Evolutionary conservation across 2,888 invertebrate genomes (phyloP).

Genomic region (Drosophila robusta): DNA sequence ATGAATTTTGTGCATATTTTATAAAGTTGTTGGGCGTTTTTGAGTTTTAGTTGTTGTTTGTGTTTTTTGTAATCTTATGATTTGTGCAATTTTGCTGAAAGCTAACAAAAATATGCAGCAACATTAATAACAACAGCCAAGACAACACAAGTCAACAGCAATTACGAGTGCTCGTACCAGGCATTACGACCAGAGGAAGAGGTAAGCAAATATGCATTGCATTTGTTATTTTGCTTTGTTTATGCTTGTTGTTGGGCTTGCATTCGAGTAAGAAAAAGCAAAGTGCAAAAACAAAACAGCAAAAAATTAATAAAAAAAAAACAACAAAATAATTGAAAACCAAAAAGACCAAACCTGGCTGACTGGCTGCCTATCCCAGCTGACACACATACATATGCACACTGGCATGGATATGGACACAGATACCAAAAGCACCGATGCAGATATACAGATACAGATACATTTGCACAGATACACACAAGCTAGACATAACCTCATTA

Average conservation of each 20-base stretch:
- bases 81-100: constrained; percentile 48
- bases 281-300: background rate
- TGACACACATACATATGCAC: constrained; percentile 39
- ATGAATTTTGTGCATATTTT: constrained; percentile 49
- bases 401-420: constrained; percentile 13
- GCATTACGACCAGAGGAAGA: constrained; percentile 57
- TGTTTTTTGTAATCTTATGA: constrained; percentile 21
- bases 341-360: constrained; percentile 22
- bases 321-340: constrained; percentile 4
- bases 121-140: constrained; percentile 39
- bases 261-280: constrained; percentile 12
- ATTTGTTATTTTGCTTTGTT: constrained; percentile 42
- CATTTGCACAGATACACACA: constrained; percentile 33
- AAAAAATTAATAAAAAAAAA: constrained; percentile 6
- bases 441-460: constrained; percentile 24
- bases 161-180: constrained; percentile 50
- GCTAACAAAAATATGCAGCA: constrained; percentile 48
- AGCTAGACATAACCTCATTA: constrained; percentile 76
- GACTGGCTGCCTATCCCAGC: constrained; percentile 54
- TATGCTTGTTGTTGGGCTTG: constrained; percentile 9
- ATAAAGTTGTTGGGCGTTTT: constrained; percentile 29
- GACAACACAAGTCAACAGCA: constrained; percentile 63
- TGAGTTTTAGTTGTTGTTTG: constrained; percentile 3
- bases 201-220: constrained; percentile 64
- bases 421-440: constrained; percentile 8